Percentiles rank a stretch among this genome's conserved stretches.
Evolutionary conservation across 1,140 invertebrate genomes (phyloP).

Genomic region (Listronotus oregonensis): DNA sequence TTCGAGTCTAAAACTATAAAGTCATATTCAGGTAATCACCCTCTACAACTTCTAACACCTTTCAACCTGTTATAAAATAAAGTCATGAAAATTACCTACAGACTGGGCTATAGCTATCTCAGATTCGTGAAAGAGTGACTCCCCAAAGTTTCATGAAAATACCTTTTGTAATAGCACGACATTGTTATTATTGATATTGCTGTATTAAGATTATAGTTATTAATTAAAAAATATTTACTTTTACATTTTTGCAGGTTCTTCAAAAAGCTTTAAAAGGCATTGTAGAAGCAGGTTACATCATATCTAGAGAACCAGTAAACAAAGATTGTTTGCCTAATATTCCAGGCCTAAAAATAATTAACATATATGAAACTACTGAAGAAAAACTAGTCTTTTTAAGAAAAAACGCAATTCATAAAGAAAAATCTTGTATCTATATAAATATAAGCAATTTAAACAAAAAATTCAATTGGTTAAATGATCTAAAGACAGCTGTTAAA

Average conservation of each 20-base stretch:
- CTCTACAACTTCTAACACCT: too few relatives aligned
- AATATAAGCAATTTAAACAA: constrained; percentile 10
- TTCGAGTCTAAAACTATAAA: too few relatives aligned
- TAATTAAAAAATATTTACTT: background rate
- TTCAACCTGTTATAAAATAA: too few relatives aligned
- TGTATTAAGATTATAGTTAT: too few relatives aligned
- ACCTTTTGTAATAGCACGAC: too few relatives aligned
- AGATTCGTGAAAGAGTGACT: too few relatives aligned
- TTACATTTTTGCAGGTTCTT: constrained; percentile 50
- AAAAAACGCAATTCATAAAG: constrained; percentile 34
- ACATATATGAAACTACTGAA: constrained; percentile 54
- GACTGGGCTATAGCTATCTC: too few relatives aligned
- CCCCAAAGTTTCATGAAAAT: too few relatives aligned
- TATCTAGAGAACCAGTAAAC: constrained; percentile 57
- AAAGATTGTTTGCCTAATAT: constrained; percentile 8
- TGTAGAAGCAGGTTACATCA: constrained; percentile 59
- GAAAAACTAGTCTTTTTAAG: constrained; percentile 57
- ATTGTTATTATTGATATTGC: too few relatives aligned
- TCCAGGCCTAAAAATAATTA: constrained; percentile 54
- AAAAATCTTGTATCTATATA: constrained; percentile 4
- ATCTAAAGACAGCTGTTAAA: constrained; percentile 62
- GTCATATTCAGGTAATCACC: too few relatives aligned
- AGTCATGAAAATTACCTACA: too few relatives aligned
- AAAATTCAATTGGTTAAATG: constrained; percentile 60
- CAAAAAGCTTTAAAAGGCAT: constrained; percentile 54